Conservation (phyloP, 2,113 vertebrate genomes). For the Prinia subflava region DNA sequence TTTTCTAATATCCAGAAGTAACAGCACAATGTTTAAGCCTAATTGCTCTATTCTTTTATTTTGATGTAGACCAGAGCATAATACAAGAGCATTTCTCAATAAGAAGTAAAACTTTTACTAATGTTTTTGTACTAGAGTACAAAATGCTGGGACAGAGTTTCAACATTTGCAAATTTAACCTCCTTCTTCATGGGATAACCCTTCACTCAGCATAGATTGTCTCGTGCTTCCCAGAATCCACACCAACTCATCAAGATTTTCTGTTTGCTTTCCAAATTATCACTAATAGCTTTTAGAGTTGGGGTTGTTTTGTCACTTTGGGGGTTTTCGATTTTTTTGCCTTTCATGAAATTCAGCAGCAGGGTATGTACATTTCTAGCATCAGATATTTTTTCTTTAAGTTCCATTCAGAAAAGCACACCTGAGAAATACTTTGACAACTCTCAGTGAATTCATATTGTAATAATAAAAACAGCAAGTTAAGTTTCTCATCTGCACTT, state of each 20-base stretch:
- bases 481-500: background rate
- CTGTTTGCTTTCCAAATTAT: background rate
- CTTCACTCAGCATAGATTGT: background rate
- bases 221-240: background rate
- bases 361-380: accelerated
- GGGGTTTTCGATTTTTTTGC: background rate
- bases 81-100: background rate
- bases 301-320: background rate
- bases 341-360: background rate
- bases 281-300: background rate
- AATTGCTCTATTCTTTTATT: background rate
- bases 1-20: background rate
- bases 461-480: background rate
- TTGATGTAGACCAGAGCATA: background rate
- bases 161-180: background rate
- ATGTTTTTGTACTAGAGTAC: background rate
- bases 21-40: background rate
- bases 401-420: background rate
- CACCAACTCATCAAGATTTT: background rate
- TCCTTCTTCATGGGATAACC: background rate
- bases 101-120: background rate
- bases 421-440: background rate
- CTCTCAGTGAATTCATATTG: background rate
- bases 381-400: background rate
- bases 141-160: background rate